Evolutionary conservation across 1,140 invertebrate species (phyloP), one percentile per base, ranked within the genome.

Genomic region (Proales similis): DNA sequence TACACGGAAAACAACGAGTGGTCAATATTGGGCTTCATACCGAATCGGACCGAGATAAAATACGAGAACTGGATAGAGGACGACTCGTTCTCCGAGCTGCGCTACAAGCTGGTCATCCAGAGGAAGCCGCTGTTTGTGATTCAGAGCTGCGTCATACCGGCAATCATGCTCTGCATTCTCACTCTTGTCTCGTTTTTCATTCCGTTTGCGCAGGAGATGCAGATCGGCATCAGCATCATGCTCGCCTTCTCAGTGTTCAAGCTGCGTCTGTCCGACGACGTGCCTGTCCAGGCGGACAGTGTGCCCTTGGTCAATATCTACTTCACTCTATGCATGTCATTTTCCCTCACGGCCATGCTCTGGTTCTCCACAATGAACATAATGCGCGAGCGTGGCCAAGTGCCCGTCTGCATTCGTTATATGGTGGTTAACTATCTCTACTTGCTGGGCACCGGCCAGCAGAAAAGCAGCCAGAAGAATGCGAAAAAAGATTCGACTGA

Each of bases 181-280:
- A 63, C 61, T 6, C 4, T 63, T 1, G 61, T 63, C 9, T 63
- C 61, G 12, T 63, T 63, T 39, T 63, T 63, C 43, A 63, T 63
- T 29, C 61, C 61, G 3, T 63, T 63, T 27, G 30, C 30, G 19
- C 61, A 63, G 42, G 61, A 47, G 49, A 63, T 63, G 61, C 61
- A 63, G 30, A 63, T 63, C 19, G 61, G 61, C 5, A 63, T 63
- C n/a, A 48, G 45, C 30, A 63, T 63, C 11, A 63, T 63, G 61
- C 26, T 63, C 3, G 45, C 45, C 2, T 63, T 45, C 49, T 63
- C 61, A 2, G 43, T 63, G 5, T 63, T 48, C 49, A 48, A 33
- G 4, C 39, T 63, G 9, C 29, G 61, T 19, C 6, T 63, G 2
- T 30, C 30, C 17, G 46, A 63, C 24, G 46, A 48, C 42, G 43